phyloP scores from a whole-genome alignment of 2,888 invertebrate species.

The Trichacis sp. region DNA sequence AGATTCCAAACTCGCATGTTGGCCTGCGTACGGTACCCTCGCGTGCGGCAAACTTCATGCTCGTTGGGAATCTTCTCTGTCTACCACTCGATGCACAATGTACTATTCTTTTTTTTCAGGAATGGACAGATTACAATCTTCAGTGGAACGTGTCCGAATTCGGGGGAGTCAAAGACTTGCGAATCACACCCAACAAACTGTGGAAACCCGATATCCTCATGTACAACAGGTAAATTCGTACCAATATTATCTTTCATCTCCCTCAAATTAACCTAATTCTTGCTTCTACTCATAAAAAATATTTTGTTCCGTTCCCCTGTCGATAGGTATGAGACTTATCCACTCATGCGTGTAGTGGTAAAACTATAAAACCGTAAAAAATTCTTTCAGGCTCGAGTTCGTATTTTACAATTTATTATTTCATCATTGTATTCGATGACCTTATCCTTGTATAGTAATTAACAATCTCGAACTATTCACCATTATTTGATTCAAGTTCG shows the following conservation, averaged over 20 bases:
- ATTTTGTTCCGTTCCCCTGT: neutral
- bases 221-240: slow-evolving; percentile 91
- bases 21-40: too few species aligned
- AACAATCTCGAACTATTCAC: neutral
- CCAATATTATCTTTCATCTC: neutral
- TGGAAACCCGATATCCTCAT: slow-evolving; percentile 99
- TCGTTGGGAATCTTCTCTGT: too few species aligned
- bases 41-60: too few species aligned
- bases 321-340: neutral
- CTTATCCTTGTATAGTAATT: neutral
- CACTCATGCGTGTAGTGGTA: neutral
- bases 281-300: neutral
- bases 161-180: slow-evolving; percentile 92
- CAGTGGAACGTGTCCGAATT: slow-evolving; percentile 96
- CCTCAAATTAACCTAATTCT: neutral
- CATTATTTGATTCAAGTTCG: neutral
- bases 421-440: too few species aligned
- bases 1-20: too few species aligned
- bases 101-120: slow-evolving; percentile 72
- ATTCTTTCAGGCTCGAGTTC: too few species aligned
- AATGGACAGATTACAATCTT: slow-evolving; percentile 98
- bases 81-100: too few species aligned
- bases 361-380: too few species aligned
- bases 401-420: too few species aligned
- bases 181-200: slow-evolving; percentile 93